Evolutionary conservation across 2,888 invertebrate genomes (phyloP).

Genomic region (Galerucella pusilla): DNA sequence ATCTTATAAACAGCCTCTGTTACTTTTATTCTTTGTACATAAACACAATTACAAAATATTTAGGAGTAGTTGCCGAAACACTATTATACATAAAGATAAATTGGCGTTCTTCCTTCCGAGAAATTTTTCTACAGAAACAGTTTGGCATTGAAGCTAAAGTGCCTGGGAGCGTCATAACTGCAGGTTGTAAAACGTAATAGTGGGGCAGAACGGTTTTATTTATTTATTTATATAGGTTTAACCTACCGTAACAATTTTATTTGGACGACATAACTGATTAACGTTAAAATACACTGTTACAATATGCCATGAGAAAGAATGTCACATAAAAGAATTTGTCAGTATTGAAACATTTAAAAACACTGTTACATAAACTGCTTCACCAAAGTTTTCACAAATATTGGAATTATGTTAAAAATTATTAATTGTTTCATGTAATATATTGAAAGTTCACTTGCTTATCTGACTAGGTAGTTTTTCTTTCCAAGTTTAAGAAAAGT

Average conservation of each 20-base stretch:
- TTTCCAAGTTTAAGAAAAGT: too few relatives aligned
- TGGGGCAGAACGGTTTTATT: conserved; percentile 11
- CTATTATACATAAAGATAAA: neutral
- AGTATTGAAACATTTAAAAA: neutral
- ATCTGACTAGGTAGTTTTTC: too few relatives aligned
- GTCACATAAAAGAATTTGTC: neutral
- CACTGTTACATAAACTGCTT: neutral
- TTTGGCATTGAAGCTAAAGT: conserved; percentile 10
- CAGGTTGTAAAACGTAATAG: conserved; percentile 20
- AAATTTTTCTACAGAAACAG: conserved; percentile 10
- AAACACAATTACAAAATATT: conserved; percentile 17
- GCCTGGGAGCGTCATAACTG: neutral
- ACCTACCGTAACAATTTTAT: conserved; percentile 18
- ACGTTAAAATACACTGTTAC: conserved; percentile 1
- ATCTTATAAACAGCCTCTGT: conserved; percentile 4
- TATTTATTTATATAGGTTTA: conserved; percentile 8
- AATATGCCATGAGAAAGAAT: neutral
- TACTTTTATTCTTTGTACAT: neutral
- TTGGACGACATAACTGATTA: neutral
- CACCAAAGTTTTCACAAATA: too few relatives aligned
- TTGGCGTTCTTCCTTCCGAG: conserved; percentile 17
- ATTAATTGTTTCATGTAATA: too few relatives aligned
- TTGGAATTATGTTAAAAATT: too few relatives aligned
- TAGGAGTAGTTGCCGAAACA: conserved; percentile 13
- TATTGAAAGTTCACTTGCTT: too few relatives aligned